These are phyloP conservation scores for Prunella himalayana DNA, from an alignment of 2,113 vertebrate species.

Conservation along the genomic window DNA sequence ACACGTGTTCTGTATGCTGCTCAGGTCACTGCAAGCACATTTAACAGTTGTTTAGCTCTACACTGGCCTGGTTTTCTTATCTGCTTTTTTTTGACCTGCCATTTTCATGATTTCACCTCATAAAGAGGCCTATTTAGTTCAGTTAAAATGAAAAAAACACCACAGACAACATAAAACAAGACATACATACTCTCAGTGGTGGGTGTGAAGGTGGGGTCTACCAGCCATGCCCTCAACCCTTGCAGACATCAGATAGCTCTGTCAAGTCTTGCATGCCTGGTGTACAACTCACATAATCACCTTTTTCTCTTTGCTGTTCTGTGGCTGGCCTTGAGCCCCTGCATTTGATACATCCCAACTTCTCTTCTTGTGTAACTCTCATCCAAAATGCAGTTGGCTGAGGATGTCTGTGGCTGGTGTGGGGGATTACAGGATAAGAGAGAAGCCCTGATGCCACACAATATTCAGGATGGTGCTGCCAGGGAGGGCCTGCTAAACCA, in stretches of 20 bases:
- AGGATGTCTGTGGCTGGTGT: not conserved
- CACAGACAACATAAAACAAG: not conserved
- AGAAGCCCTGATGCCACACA: rapidly evolving
- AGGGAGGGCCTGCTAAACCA: not conserved
- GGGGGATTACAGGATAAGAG: not conserved
- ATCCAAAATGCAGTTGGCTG: not conserved
- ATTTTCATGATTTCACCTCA: not conserved
- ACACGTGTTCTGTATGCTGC: not conserved
- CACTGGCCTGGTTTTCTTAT: not conserved
- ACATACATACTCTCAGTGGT: not conserved
- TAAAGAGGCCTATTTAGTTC: not conserved
- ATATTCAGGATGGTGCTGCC: not conserved
- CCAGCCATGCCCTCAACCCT: not conserved
- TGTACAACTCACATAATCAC: rapidly evolving
- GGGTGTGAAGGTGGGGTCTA: not conserved
- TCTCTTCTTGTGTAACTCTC: not conserved
- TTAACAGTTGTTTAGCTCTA: not conserved
- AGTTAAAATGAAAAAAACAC: not conserved
- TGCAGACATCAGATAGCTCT: not conserved
- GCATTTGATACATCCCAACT: not conserved
- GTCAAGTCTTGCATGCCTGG: not conserved
- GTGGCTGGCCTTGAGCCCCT: not conserved
- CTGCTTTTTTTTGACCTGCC: not conserved
- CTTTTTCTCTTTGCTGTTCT: not conserved
- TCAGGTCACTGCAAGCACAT: not conserved